Evolutionary conservation across 2,888 invertebrate genomes (phyloP).

Genomic region (Asteroscopus sphinx): DNA sequence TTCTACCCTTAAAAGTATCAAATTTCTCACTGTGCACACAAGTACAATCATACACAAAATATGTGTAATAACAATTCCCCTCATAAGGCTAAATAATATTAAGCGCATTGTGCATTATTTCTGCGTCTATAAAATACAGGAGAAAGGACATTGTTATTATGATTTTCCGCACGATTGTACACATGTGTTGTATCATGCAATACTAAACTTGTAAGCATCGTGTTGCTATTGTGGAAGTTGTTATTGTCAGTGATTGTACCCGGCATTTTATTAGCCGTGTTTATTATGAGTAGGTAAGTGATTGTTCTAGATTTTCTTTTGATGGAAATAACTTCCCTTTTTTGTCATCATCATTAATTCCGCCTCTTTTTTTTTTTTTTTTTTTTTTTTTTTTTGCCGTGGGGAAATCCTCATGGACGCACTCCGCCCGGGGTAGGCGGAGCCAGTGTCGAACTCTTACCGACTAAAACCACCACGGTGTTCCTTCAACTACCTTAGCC

Average conservation of each 20-base stretch:
- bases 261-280: constrained; percentile 36
- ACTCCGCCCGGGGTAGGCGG: no score
- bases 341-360: no score
- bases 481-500: no score
- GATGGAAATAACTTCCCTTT: no score
- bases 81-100: constrained; percentile 58
- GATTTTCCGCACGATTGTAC: constrained; percentile 74
- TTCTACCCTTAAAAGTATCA: constrained; percentile 9
- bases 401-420: no score
- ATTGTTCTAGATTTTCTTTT: no score
- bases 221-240: constrained; percentile 66
- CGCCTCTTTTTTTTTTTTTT: no score
- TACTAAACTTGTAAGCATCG: constrained; percentile 64
- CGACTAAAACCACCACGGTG: no score
- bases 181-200: constrained; percentile 69
- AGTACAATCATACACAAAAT: constrained; percentile 47
- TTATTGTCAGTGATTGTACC: constrained; percentile 37
- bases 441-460: no score
- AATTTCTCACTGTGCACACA: constrained; percentile 39
- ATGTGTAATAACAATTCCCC: constrained; percentile 46
- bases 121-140: constrained; percentile 70
- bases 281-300: not conserved
- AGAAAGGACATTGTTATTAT: constrained; percentile 61
- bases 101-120: constrained; percentile 65
- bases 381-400: no score